These are phyloP conservation scores for Polyommatus iphigenia DNA, from an alignment of 2,888 invertebrate species.

Conservation along the genomic window DNA sequence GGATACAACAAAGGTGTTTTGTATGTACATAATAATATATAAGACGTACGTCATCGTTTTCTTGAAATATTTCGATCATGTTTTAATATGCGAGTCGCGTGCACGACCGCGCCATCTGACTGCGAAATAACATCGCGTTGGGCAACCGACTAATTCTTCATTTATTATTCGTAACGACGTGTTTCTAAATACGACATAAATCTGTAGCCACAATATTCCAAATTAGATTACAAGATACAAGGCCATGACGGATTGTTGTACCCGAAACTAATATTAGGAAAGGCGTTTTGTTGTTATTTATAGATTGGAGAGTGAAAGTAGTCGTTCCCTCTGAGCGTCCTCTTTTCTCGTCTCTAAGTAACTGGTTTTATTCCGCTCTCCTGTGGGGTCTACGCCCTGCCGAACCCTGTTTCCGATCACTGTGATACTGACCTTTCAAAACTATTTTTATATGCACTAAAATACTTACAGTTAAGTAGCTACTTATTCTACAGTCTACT, in stretches of 20 bases:
- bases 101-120: background rate
- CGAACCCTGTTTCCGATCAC: background rate
- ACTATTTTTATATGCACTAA: background rate
- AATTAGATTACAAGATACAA: background rate
- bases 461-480: background rate
- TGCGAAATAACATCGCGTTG: background rate
- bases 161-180: background rate
- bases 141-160: background rate
- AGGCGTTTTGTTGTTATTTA: background rate
- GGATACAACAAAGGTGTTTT: background rate
- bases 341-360: background rate
- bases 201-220: background rate
- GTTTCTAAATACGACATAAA: background rate
- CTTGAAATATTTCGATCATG: slow-evolving; percentile 13
- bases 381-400: background rate
- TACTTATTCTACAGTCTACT: no score
- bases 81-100: slow-evolving; percentile 12
- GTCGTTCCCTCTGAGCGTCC: background rate
- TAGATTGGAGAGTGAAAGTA: background rate
- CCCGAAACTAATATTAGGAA: background rate
- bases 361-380: background rate
- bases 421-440: background rate
- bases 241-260: background rate
- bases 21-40: slow-evolving; percentile 10
- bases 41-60: background rate